Conservation (phyloP, 2,888 invertebrate genomes). For the Caenorhabditis uteleia region DNA sequence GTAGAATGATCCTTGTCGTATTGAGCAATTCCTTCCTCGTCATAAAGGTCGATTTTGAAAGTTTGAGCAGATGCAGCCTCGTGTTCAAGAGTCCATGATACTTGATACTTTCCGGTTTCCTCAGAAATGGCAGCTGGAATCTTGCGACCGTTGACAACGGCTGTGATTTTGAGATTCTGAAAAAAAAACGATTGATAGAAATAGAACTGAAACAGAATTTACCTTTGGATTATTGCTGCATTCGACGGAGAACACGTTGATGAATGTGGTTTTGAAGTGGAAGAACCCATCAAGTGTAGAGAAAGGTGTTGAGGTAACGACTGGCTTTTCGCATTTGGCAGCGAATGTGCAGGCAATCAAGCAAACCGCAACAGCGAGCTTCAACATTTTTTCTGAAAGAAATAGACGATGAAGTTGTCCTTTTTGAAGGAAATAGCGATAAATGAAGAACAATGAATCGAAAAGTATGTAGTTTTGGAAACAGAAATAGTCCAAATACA, state of each 20-base stretch:
- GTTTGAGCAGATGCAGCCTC: constrained; percentile 83
- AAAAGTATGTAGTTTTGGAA: no score
- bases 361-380: constrained; percentile 9
- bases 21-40: constrained; percentile 89
- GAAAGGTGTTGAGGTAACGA: constrained; percentile 79
- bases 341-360: constrained; percentile 20
- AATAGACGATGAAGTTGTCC: no score
- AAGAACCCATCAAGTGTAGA: constrained; percentile 91
- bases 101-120: constrained; percentile 81
- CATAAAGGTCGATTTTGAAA: constrained; percentile 82
- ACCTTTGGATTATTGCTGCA: constrained; percentile 76
- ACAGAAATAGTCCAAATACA: no score
- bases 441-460: no score
- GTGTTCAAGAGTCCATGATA: constrained; percentile 91
- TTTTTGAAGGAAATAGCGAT: no score
- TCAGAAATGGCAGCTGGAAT: constrained; percentile 83
- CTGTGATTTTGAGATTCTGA: constrained; percentile 80
- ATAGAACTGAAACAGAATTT: constrained; percentile 16
- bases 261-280: constrained; percentile 84
- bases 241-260: constrained; percentile 85
- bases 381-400: constrained; percentile 39
- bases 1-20: constrained; percentile 79
- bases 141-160: constrained; percentile 86
- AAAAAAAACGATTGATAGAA: constrained; percentile 27
- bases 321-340: constrained; percentile 71